Conservation (phyloP, 2,113 vertebrate genomes). For the Spheniscus mendiculus region DNA sequence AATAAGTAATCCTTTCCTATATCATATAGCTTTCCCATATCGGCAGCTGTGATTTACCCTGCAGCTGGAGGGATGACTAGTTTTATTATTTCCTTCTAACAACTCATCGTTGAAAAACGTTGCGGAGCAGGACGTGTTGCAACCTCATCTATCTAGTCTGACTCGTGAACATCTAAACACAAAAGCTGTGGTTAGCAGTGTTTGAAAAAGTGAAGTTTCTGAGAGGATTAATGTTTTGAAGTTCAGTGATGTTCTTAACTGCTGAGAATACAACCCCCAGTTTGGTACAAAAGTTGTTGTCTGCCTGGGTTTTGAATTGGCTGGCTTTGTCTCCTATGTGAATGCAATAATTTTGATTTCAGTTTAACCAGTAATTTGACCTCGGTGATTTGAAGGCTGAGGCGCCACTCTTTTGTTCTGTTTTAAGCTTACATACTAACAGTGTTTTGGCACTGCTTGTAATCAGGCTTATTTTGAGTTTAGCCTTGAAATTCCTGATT, state of each 20-base stretch:
- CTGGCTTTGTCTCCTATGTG: not conserved
- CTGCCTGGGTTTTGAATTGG: not conserved
- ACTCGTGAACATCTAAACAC: accelerated
- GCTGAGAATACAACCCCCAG: not conserved
- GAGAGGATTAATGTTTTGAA: not conserved
- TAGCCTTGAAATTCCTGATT: not conserved
- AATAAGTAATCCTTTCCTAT: not conserved
- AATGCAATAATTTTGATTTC: not conserved
- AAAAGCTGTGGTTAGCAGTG: not conserved
- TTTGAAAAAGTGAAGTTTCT: not conserved
- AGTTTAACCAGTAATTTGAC: not conserved
- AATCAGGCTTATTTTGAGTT: not conserved
- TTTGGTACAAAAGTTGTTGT: not conserved
- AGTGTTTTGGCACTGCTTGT: not conserved
- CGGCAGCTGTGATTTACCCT: not conserved
- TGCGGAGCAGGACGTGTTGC: not conserved
- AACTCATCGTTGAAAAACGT: too few relatives aligned
- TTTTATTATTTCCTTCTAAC: not conserved
- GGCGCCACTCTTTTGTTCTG: not conserved
- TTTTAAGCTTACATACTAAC: not conserved
- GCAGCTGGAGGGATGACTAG: not conserved
- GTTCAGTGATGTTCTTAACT: not conserved
- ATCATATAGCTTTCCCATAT: not conserved
- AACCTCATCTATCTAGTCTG: not conserved
- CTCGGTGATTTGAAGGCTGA: not conserved